Base-by-base conservation (phyloP, 2,113 vertebrate species). In the Sceloporus tristichus region DNA sequence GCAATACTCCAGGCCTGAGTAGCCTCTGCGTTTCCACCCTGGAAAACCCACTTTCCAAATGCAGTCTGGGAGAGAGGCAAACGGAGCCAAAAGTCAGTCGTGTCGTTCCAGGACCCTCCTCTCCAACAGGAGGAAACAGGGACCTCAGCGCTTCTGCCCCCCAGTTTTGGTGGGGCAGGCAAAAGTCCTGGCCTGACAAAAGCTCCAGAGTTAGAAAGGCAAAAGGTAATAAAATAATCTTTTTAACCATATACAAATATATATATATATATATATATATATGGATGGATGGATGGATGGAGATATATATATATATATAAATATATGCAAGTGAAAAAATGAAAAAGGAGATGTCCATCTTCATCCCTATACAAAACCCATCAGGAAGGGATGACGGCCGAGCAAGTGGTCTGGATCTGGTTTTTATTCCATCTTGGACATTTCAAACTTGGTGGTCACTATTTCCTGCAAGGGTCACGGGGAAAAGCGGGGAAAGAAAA, bases 381-480 rank as follows among this genome's bases (percentile, higher is more conserved):
- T 38, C 29, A 25, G 75, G 75, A 42, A 25, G 25, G 9, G 9
- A 27, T 23, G 1, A 14, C 0, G 40, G 23, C 29, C 0, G 11
- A 85, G 29, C 11, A 9, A 0, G 27, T 2, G 19, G 59, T 62
- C 65, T 42, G 10, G 27, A 14, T 7, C 34, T 10, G 14, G 1
- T 79, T 29, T 71, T 95, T 82, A 98, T 90, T 98, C 97, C 97
- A 98, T 98, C 95, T 98, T 97, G 78, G 97, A 98, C 96, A 97
- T 97, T 95, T 98, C 97, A 79, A 97, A 97, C 85, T 97, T 96
- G 0, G 97, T 97, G 0, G 96, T 97, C 95, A 97, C 93, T 25
- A 90, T 96, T 94, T 97, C 97, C 97, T 98, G 93, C 21, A 85
- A 87, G 7, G 85, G 11, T 23, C 3, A 23, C n/a, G 34, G 6